Evolutionary conservation across 2,113 vertebrate species (phyloP).

Genomic region (Lathamus discolor): DNA sequence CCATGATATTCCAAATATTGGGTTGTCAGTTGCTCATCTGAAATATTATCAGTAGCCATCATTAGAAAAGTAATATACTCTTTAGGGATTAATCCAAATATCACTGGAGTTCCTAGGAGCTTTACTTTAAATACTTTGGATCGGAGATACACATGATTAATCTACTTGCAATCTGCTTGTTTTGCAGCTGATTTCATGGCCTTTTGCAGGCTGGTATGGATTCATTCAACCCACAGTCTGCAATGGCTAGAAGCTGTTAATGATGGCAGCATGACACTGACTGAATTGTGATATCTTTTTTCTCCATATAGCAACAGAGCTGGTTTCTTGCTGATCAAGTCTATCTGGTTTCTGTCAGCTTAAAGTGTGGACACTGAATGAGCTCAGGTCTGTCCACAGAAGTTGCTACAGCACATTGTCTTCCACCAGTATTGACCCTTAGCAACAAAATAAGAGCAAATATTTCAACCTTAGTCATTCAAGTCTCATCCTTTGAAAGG

Average conservation of each 20-base stretch:
- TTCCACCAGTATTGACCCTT: background rate
- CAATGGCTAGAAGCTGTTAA: background rate
- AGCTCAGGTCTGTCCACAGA: background rate
- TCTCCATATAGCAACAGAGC: background rate
- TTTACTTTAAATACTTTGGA: conserved; percentile 16
- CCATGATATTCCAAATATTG: conserved; percentile 27
- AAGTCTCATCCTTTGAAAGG: background rate
- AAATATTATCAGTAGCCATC: background rate
- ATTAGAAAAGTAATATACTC: background rate
- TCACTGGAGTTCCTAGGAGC: background rate
- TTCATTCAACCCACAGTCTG: background rate
- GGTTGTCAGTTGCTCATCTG: background rate
- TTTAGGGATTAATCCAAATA: conserved; percentile 18
- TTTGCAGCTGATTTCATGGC: background rate
- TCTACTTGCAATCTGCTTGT: background rate
- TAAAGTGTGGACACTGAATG: background rate
- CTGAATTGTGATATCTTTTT: background rate
- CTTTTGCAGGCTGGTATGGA: background rate
- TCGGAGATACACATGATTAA: background rate
- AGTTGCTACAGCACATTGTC: background rate
- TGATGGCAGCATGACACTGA: background rate
- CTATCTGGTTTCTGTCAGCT: background rate
- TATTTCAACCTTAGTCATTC: background rate
- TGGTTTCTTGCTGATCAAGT: rapidly evolving
- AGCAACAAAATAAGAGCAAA: background rate